These are phyloP conservation scores for Parasteatoda tepidariorum DNA, from an alignment of 1,140 invertebrate genomes.

Conservation along the genomic window DNA sequence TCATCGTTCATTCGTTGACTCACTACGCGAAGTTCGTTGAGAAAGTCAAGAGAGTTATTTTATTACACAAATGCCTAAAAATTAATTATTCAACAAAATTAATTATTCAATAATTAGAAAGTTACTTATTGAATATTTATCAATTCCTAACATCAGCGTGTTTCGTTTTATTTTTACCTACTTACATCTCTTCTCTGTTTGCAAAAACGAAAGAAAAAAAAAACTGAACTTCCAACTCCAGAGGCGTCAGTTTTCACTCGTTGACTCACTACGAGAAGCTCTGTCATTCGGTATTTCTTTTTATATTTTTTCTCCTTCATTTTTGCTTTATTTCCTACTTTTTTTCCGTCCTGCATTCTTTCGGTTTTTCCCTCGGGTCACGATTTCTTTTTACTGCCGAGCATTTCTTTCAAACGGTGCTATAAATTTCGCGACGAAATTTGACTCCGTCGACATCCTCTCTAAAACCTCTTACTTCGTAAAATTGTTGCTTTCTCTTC, in stretches of 20 bases:
- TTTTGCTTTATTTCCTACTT: conserved; percentile 40
- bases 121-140: too few species aligned
- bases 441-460: conserved; percentile 50
- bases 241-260: conserved; percentile 52
- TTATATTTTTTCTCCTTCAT: conserved; percentile 35
- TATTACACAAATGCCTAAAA: too few species aligned
- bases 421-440: conserved; percentile 59
- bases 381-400: conserved; percentile 60
- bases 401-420: conserved; percentile 58
- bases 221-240: conserved; percentile 38
- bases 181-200: too few species aligned
- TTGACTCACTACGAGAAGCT: conserved; percentile 24
- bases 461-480: conserved; percentile 49
- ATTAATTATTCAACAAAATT: too few species aligned
- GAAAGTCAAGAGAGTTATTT: too few species aligned
- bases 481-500: conserved; percentile 51
- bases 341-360: conserved; percentile 20
- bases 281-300: conserved; percentile 43
- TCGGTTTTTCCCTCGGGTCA: conserved; percentile 51
- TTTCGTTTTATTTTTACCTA: too few species aligned
- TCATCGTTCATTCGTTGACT: too few species aligned
- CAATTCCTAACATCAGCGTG: too few species aligned
- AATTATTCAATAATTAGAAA: too few species aligned
- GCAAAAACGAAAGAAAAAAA: not conserved
- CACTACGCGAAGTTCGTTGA: too few species aligned